phyloP scores from a whole-genome alignment of 2,797 vertebrate species.

The Prunella strophiata region DNA sequence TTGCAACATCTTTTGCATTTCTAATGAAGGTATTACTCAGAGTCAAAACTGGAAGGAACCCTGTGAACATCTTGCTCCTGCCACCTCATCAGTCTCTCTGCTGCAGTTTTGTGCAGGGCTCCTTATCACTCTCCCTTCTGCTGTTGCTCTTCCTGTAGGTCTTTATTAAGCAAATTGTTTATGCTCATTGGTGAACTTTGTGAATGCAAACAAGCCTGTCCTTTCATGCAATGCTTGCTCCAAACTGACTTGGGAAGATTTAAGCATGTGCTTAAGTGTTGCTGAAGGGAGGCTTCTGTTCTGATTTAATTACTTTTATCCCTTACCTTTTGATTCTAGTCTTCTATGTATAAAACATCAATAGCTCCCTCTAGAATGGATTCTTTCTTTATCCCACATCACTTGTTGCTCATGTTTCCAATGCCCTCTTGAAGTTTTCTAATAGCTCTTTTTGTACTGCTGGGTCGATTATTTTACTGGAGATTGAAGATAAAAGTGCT shows the following conservation, averaged over 20 bases:
- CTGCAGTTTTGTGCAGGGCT: neutral
- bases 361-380: constrained; percentile 22
- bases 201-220: neutral
- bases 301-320: neutral
- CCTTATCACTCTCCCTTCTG: neutral
- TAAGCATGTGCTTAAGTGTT: neutral
- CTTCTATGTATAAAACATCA: constrained; percentile 27
- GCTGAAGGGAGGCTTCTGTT: constrained; percentile 15
- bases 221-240: neutral
- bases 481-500: constrained; percentile 62
- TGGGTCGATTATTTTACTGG: constrained; percentile 53
- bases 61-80: neutral
- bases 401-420: constrained; percentile 43
- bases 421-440: constrained; percentile 38
- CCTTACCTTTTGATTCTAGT: constrained; percentile 38
- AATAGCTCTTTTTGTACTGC: constrained; percentile 46
- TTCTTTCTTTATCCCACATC: constrained; percentile 41
- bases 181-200: neutral
- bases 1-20: neutral
- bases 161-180: neutral
- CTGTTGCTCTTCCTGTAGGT: neutral
- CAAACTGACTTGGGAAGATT: neutral
- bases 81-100: neutral
- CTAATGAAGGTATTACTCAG: constrained; percentile 3
- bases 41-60: neutral